A percentile compares a stretch with the other conserved stretches of the same genome.
Conservation (phyloP, 2,888 invertebrate genomes). For the Lamellibrachia columna region DNA sequence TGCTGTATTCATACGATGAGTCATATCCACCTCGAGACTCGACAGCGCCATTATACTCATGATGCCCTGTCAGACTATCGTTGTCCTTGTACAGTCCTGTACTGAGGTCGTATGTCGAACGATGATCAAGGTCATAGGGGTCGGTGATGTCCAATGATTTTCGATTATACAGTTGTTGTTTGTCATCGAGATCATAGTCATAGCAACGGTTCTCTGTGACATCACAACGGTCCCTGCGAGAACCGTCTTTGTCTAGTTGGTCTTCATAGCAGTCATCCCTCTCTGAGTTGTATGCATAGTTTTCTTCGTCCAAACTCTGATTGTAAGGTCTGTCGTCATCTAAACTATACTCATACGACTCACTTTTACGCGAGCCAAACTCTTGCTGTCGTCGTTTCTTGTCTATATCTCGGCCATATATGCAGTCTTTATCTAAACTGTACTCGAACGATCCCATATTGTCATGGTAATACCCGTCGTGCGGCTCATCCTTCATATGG, state of each 20-base stretch:
- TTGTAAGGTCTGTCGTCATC: background rate
- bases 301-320: background rate
- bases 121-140: background rate
- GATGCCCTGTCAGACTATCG: background rate
- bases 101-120: background rate
- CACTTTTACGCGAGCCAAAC: background rate
- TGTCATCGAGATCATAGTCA: background rate
- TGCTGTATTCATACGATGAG: background rate
- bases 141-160: background rate
- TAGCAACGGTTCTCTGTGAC: background rate
- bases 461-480: background rate
- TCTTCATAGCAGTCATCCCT: background rate
- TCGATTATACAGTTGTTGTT: background rate
- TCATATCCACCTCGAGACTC: background rate
- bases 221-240: background rate
- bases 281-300: background rate
- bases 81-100: background rate
- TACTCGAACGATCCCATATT: slow-evolving; percentile 11
- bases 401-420: background rate
- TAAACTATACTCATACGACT: background rate
- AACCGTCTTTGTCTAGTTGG: background rate
- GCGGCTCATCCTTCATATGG: slow-evolving; percentile 17
- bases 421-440: background rate
- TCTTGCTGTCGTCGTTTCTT: background rate
- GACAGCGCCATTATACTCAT: background rate